Evolutionary conservation across 2,888 invertebrate species (phyloP).

Genomic region (Drosophila demipolita): DNA sequence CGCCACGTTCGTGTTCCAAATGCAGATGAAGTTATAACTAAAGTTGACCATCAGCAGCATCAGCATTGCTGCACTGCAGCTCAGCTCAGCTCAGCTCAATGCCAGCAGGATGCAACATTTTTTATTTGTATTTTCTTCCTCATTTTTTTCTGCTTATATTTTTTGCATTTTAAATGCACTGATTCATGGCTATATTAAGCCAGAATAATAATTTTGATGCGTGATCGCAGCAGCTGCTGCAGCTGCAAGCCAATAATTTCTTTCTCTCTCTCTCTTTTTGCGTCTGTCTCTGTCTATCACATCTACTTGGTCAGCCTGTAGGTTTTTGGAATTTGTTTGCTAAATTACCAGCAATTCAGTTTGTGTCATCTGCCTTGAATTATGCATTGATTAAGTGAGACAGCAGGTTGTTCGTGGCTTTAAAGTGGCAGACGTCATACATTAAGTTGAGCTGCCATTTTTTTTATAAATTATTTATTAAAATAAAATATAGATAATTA

Average conservation of each 20-base stretch:
- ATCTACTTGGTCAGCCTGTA: neutral
- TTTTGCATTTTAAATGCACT: slow-evolving; percentile 71
- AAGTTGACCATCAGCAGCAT: slow-evolving; percentile 59
- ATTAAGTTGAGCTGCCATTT: slow-evolving; percentile 16
- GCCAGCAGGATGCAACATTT: slow-evolving; percentile 76
- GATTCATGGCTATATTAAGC: slow-evolving; percentile 80
- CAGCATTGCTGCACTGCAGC: slow-evolving; percentile 50
- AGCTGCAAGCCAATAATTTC: slow-evolving; percentile 13
- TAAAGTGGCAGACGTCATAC: slow-evolving; percentile 12
- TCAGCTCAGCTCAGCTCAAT: slow-evolving; percentile 8
- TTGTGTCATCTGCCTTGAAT: slow-evolving; percentile 31
- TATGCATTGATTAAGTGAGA: slow-evolving; percentile 65
- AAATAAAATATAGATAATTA: neutral
- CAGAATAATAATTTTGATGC: slow-evolving; percentile 79
- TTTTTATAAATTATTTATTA: neutral
- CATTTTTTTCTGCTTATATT: slow-evolving; percentile 8
- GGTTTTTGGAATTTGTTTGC: slow-evolving; percentile 37
- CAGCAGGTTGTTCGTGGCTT: slow-evolving; percentile 49
- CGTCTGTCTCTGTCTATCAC: neutral
- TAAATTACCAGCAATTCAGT: slow-evolving; percentile 47
- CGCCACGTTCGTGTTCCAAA: slow-evolving; percentile 58
- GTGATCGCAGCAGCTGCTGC: slow-evolving; percentile 69
- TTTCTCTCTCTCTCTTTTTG: neutral
- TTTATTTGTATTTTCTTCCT: slow-evolving; percentile 14
- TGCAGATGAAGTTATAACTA: slow-evolving; percentile 80